phyloP scores from a whole-genome alignment of 1,140 invertebrate species.

The Chionoecetes opilio region DNA sequence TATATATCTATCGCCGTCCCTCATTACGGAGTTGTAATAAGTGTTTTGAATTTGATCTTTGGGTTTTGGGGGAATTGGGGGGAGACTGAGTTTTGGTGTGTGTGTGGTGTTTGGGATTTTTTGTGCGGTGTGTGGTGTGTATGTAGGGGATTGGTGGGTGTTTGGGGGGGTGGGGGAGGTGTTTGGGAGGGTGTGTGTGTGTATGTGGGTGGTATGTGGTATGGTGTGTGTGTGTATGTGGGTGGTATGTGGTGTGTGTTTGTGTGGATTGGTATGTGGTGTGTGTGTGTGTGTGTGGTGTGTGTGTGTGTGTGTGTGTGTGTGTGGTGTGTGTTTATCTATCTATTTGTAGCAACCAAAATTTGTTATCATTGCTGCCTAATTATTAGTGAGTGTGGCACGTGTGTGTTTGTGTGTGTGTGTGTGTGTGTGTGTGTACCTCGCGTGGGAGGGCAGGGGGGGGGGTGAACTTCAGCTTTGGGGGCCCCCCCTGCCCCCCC shows the following conservation, averaged over 20 bases:
- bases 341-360: neutral
- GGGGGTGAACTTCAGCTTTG: neutral
- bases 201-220: neutral
- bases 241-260: too few species aligned
- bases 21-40: too few species aligned
- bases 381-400: neutral
- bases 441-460: too few species aligned
- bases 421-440: neutral
- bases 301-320: neutral
- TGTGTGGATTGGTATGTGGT: neutral
- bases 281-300: neutral
- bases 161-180: too few species aligned
- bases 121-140: too few species aligned
- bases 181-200: too few species aligned
- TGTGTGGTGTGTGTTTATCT: neutral
- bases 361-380: neutral
- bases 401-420: neutral
- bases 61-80: too few species aligned
- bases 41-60: too few species aligned
- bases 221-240: neutral
- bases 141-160: too few species aligned
- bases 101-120: too few species aligned
- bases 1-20: too few species aligned
- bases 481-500: slow-evolving; percentile 1
- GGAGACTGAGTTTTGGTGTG: too few species aligned